Evolutionary conservation across 2,888 invertebrate species (phyloP), one percentile per base, ranked within the genome.

Genomic region (Lysandra coridon): DNA sequence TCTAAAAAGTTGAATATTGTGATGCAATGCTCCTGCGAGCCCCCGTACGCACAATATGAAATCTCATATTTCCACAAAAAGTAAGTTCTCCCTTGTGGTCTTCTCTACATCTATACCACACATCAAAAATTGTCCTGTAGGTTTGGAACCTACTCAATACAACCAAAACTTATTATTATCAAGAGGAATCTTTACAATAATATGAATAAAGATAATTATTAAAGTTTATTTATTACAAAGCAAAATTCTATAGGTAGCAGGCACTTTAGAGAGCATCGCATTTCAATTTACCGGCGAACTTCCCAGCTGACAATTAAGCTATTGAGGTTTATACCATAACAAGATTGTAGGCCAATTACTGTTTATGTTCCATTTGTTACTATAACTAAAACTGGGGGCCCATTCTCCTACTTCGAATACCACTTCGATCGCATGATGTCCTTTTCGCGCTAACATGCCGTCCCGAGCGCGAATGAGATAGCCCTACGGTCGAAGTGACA

Each of bases 311-410:
- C 75, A 75, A 76, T 76, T 76, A 76, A 57, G 76, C 33, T 76
- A 76, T 76, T 76, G 57, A 57, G 33, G 33, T 76, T 76, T 76
- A 76, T 76, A 17, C 33, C 53, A 57, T 76, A 76, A 76, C 76
- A 33, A 33, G 75, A 30, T 14, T 53, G 17, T 14, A 17, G 33
- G 33, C 33, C 12, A 49, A 10, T 44, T 10, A 44, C n/a, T 17
- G 44, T 44, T 44, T 57, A 40, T 73, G 40, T 37, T 14, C 17
- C 37, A 37, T 73, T 73, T 17, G 40, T 40, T 17, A 73, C 33
- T 40, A 17, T 73, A 37, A 37, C 14, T 73, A 12, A 37, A 57
- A 57, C 57, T 17, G 17, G 0, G 53, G 12, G 57, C 57, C 57
- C 1, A 57, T 57, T 17, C 57, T 17, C 17, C 2, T 57, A 53